A percentile compares a stretch with the other conserved stretches of the same genome.
These are phyloP conservation scores for Coregonus clupeaformis DNA, from an alignment of 2,113 vertebrate genomes.

Conservation along the genomic window DNA sequence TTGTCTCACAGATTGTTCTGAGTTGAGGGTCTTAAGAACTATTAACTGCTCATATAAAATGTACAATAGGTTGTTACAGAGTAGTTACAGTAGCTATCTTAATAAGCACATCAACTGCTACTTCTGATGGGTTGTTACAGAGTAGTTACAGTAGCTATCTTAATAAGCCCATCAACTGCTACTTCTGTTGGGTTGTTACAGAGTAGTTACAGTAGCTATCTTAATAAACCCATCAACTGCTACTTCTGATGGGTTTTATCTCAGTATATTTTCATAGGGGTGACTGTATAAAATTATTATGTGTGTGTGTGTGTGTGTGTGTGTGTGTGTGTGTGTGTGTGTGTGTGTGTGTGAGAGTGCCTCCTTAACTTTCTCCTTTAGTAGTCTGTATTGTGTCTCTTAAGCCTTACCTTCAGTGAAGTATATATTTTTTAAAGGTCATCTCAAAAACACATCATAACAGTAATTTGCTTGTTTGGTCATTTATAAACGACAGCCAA, in stretches of 20 bases:
- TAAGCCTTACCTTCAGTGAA: neutral
- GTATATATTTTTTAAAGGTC: neutral
- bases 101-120: no score
- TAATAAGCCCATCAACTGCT: neutral
- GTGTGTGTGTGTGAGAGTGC: no score
- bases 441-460: neutral
- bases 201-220: neutral
- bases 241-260: neutral
- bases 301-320: neutral
- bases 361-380: neutral
- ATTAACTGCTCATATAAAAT: neutral
- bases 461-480: neutral
- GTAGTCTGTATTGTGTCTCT: neutral
- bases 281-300: neutral
- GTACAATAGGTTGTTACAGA: neutral
- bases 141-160: neutral
- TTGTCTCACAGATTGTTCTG: constrained; percentile 14
- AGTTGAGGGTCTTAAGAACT: neutral
- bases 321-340: no score
- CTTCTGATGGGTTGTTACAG: neutral
- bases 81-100: no score
- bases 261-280: neutral
- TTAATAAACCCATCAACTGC: neutral
- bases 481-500: constrained; percentile 14
- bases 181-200: neutral